phyloP scores from a whole-genome alignment of 2,888 invertebrate genomes.

The Synanthedon tipuliformis region DNA sequence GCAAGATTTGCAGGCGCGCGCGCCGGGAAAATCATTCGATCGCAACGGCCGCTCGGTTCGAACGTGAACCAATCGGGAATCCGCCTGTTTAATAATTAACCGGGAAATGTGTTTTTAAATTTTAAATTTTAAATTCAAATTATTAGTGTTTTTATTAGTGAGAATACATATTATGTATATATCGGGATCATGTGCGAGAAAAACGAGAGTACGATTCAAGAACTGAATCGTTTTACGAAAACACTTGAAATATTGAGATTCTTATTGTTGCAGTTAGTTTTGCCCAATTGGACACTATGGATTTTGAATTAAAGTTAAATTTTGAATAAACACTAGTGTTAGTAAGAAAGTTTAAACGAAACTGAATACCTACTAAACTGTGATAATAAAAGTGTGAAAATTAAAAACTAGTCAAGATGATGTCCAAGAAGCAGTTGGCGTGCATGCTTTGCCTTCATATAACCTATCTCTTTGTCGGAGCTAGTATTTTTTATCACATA shows the following conservation, averaged over 20 bases:
- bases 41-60: slow-evolving; percentile 42
- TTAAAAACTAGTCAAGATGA: slow-evolving; percentile 67
- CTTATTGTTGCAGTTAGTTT: slow-evolving; percentile 21
- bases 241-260: slow-evolving; percentile 24
- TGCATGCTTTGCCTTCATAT: slow-evolving; percentile 80
- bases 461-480: slow-evolving; percentile 82
- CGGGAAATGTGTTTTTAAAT: neutral
- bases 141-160: neutral
- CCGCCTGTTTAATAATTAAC: slow-evolving; percentile 1
- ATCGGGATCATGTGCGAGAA: slow-evolving; percentile 30
- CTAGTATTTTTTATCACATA: slow-evolving; percentile 86
- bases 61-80: slow-evolving; percentile 50
- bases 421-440: slow-evolving; percentile 85
- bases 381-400: slow-evolving; percentile 11
- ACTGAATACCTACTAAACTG: slow-evolving; percentile 6
- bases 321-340: no score
- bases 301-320: slow-evolving; percentile 20
- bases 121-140: neutral
- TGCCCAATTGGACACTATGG: slow-evolving; percentile 34
- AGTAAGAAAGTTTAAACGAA: slow-evolving; percentile 1
- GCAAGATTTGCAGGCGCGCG: slow-evolving; percentile 42
- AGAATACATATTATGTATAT: slow-evolving; percentile 18
- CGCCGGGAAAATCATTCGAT: slow-evolving; percentile 49
- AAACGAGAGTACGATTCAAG: slow-evolving; percentile 18
- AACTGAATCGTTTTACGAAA: slow-evolving; percentile 23